Percentiles rank a stretch among this genome's conserved stretches.
Conservation (phyloP, 2,888 invertebrate species). For the Lathronympha strigana region DNA sequence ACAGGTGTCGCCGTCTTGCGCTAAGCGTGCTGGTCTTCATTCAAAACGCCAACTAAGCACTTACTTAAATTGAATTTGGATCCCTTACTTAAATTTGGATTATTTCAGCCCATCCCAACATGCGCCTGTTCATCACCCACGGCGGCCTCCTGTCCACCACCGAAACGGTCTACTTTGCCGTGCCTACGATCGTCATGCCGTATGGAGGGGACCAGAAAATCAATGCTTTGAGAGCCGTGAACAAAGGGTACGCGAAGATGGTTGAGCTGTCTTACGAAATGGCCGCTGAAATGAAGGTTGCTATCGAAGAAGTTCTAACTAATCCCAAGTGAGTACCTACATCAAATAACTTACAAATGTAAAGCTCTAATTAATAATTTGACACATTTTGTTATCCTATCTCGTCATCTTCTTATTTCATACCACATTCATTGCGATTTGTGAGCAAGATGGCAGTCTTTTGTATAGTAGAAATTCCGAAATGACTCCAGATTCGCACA, state of each 20-base stretch:
- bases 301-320: conserved; percentile 34
- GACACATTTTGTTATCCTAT: too few species aligned
- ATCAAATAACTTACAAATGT: not conserved
- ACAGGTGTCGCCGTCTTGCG: too few species aligned
- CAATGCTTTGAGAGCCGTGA: conserved; percentile 41
- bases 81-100: not conserved
- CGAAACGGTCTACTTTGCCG: conserved; percentile 42
- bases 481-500: too few species aligned
- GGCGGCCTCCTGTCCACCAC: conserved; percentile 43
- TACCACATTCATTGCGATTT: too few species aligned
- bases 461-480: too few species aligned
- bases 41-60: too few species aligned
- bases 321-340: conserved; percentile 34
- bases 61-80: too few species aligned
- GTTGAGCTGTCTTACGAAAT: conserved; percentile 38
- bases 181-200: conserved; percentile 44
- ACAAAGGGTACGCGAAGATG: conserved; percentile 39
- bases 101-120: conserved; percentile 43
- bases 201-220: conserved; percentile 40
- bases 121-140: conserved; percentile 42
- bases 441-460: too few species aligned
- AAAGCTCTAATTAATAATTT: too few species aligned
- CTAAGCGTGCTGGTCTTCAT: too few species aligned
- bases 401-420: too few species aligned
- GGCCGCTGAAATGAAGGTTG: conserved; percentile 27